Evolutionary conservation across 2,888 invertebrate species (phyloP).

Genomic region (Mellilla xanthometata): DNA sequence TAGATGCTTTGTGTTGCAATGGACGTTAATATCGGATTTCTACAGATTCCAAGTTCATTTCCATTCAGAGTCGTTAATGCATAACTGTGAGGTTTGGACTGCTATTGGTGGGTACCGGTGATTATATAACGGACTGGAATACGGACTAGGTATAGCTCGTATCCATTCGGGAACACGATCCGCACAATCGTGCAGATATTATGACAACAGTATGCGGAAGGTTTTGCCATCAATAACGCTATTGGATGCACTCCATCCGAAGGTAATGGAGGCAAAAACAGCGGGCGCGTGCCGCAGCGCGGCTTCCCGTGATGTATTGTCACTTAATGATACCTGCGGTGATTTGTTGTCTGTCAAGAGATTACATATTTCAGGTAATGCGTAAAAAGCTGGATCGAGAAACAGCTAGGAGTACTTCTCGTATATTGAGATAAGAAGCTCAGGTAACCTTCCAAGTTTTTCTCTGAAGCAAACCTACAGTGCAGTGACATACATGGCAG

Average conservation of each 20-base stretch:
- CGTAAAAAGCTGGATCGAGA: too few relatives aligned
- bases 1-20: conserved; percentile 12
- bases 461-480: too few relatives aligned
- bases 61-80: conserved; percentile 22
- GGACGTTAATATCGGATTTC: conserved; percentile 14
- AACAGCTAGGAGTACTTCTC: too few relatives aligned
- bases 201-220: conserved; percentile 65
- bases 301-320: conserved; percentile 16
- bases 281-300: conserved; percentile 23
- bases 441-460: too few relatives aligned
- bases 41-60: conserved; percentile 26
- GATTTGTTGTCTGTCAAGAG: conserved; percentile 2
- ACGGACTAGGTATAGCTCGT: conserved; percentile 52
- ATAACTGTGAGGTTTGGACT: conserved; percentile 42
- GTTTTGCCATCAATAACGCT: conserved; percentile 63
- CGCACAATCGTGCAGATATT: conserved; percentile 9
- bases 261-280: conserved; percentile 64
- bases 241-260: conserved; percentile 49
- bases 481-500: too few relatives aligned
- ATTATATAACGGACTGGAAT: conserved; percentile 68
- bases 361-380: conserved; percentile 3
- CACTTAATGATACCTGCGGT: conserved; percentile 8
- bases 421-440: too few relatives aligned
- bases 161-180: conserved; percentile 55
- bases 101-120: conserved; percentile 49